phyloP scores from a whole-genome alignment of 2,888 invertebrate genomes.

The Laothoe populi region DNA sequence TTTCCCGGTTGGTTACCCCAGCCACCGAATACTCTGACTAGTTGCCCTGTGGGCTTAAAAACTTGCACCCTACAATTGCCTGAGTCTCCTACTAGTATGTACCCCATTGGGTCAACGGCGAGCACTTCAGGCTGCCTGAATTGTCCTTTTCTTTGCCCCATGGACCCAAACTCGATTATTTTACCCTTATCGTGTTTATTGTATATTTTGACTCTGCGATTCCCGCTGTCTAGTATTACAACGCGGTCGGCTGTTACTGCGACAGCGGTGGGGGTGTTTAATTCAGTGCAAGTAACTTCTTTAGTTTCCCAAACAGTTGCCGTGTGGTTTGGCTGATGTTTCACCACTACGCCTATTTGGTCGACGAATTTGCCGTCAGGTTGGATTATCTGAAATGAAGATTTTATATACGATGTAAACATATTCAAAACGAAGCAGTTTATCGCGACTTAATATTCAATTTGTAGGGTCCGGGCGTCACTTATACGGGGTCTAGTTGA shows the following conservation, averaged over 20 bases:
- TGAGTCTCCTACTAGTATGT: conserved; percentile 91
- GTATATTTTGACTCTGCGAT: conserved; percentile 87
- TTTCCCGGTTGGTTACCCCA: conserved; percentile 74
- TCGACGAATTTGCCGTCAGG: conserved; percentile 86
- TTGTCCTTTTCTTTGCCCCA: conserved; percentile 88
- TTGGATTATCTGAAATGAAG: conserved; percentile 70
- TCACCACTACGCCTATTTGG: conserved; percentile 83
- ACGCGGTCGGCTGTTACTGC: conserved; percentile 85
- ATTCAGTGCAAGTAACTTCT: conserved; percentile 76
- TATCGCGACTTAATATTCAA: no score
- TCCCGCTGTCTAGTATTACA: conserved; percentile 88
- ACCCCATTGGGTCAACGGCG: conserved; percentile 88
- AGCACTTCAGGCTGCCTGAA: conserved; percentile 90
- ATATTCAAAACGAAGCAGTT: no score
- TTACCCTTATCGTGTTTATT: conserved; percentile 79
- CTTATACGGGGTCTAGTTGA: no score
- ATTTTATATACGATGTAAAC: background rate
- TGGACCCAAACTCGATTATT: conserved; percentile 87
- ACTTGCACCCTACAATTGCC: conserved; percentile 91
- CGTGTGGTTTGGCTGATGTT: conserved; percentile 56
- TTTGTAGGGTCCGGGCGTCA: no score
- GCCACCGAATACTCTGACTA: conserved; percentile 87
- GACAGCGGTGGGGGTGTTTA: conserved; percentile 90
- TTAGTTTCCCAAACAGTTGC: conserved; percentile 64
- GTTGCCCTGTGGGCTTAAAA: conserved; percentile 88